These are phyloP conservation scores for Harmothoe impar DNA, from an alignment of 2,888 invertebrate genomes.

Conservation along the genomic window DNA sequence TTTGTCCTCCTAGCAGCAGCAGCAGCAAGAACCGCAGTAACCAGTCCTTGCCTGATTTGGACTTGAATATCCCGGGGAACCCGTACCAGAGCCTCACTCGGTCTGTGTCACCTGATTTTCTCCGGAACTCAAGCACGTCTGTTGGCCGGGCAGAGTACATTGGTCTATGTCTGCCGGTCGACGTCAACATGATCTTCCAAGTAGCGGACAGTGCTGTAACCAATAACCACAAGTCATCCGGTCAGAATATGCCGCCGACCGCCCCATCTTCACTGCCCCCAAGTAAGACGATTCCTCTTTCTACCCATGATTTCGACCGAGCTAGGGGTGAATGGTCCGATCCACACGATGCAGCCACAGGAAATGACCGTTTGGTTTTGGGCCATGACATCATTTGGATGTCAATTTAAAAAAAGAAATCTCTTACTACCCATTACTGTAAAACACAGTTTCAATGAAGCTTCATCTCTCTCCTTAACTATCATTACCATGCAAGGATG, in stretches of 20 bases:
- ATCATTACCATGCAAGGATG: no score
- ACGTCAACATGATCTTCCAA: slow-evolving; percentile 86
- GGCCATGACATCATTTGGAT: no score
- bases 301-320: no score
- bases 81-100: slow-evolving; percentile 72
- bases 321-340: no score
- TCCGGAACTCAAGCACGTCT: neutral
- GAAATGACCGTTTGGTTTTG: no score
- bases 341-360: no score
- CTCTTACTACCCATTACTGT: no score
- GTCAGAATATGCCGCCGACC: neutral
- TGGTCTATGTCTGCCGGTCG: slow-evolving; percentile 90
- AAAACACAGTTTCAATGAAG: no score
- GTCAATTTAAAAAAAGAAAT: no score
- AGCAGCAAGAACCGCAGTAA: slow-evolving; percentile 32
- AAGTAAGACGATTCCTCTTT: neutral
- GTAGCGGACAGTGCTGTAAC: slow-evolving; percentile 33
- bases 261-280: neutral
- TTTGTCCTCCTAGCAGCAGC: neutral
- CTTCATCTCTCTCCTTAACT: no score
- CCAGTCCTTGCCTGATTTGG: slow-evolving; percentile 74
- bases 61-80: slow-evolving; percentile 64
- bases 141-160: slow-evolving; percentile 82
- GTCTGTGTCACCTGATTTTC: slow-evolving; percentile 68
- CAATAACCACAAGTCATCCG: slow-evolving; percentile 11